Evolutionary conservation across 1,140 invertebrate genomes (phyloP), one percentile per base, ranked within the genome.

Genomic region (Phthorimaea operculella): DNA sequence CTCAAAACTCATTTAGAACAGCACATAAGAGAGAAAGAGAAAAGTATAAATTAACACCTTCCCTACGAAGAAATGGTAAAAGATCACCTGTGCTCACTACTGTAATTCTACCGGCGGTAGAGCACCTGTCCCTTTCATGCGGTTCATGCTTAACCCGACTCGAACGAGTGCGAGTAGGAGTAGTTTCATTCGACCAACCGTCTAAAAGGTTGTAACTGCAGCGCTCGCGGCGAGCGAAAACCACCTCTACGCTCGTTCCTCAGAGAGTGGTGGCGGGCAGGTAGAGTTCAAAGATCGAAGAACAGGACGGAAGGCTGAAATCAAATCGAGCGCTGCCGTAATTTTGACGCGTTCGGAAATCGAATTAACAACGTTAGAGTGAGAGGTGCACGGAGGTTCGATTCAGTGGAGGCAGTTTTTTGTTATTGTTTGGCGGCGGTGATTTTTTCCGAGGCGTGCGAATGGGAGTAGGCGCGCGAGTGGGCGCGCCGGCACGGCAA

Each of bases 11-110:
- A 39, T 54, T 45, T 1, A 47, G 47, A 62, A 59, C 62, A 57
- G 55, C 49, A 52, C 55, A 61, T 58, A 34, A 57, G 68, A 54
- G 8, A 68, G 70, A 85, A 65, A 68, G 78, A 74, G 84, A 79
- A 50, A 66, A 61, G 51, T 74, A 72, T 80, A 84, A 54, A 78
- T 82, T 81, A 72, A 74, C 77, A 79, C 75, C 74, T 81, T 61
- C 72, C 62, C 64, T 72, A 39, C 54, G 59, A 72, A 72, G 72
- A 77, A 79, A 76, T 80, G 71, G 74, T 83, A 74, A 82, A 86
- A 85, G 85, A 83, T 86, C 85, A 85, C 80, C 80, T 84, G 81
- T 85, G 85, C 79, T 86, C 78, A 85, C 85, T 86, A 86, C 82
- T 75, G 85, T 83, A 85, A 86, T 85, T 83, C 74, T 76, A 76